Base-by-base conservation (phyloP, 35 echinoderm and acorn worm genomes). In the Eucidaris tribuloides region DNA sequence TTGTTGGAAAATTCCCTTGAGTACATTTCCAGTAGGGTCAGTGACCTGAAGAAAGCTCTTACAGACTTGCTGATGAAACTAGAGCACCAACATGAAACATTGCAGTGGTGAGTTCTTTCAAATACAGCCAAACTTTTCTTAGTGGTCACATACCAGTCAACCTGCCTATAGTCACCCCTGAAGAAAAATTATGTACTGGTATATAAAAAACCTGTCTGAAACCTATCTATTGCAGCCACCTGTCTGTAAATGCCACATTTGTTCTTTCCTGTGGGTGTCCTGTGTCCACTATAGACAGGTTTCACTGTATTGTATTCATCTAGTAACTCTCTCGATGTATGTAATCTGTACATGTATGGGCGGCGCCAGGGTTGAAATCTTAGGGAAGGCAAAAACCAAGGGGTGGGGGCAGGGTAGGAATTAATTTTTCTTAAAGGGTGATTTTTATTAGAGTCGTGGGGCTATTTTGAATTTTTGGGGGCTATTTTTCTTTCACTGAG, bases 21-120 rank as follows among this genome's bases (percentile, higher is more conserved):
- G 57, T 62, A 59, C n/a, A 45, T 88, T 9, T 80, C 76, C 2
- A 88, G 77, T 62, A 58, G 85, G 36, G 85, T 88, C 23, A 78
- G 81, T 27, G 85, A 88, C 41, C 41, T 88, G 40, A 88, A 88
- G 77, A 80, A 46, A 22, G 56, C 85, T 24, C 43, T 88, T 22
- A 68, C 77, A 24, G 36, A 78, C 14, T 74, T 88, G 7, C 60
- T 88, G 57, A 60, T 39, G 23, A 88, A 88, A 52, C 45, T 88
- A 6, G 85, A 88, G 65, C 85, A 65, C 50, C 76, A 88, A 66
- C 85, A 88, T 80, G 76, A 62, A 65, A 81, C 85, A 48, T 77
- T 88, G 3, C 64, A 46, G 36, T 88, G 85, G 85, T 88, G 81
- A 48, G 77, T 24, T 71, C 34, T 32, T 27, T 29, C 34, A 30